Evolutionary conservation across 2,888 invertebrate species (phyloP).

Genomic region (Cephus sareptanus): DNA sequence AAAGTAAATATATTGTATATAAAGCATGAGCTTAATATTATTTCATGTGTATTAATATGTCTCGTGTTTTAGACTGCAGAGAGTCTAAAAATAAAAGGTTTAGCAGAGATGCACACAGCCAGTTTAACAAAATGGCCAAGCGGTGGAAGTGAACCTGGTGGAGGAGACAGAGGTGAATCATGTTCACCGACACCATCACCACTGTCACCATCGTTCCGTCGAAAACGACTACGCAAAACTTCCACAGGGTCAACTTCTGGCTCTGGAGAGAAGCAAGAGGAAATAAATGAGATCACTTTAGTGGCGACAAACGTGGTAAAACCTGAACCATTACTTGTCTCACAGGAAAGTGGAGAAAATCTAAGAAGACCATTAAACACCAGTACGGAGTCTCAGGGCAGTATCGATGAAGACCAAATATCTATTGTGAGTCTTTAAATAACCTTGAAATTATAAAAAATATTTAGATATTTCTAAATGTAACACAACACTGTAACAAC

Average conservation of each 20-base stretch:
- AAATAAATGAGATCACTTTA: constrained; percentile 58
- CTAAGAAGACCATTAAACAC: constrained; percentile 53
- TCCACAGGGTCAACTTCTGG: constrained; percentile 70
- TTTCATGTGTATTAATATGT: constrained; percentile 61
- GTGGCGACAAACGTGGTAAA: constrained; percentile 61
- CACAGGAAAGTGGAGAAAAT: constrained; percentile 51
- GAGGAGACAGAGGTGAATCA: constrained; percentile 57
- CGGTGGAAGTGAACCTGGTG: constrained; percentile 63
- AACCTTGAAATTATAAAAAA: neutral
- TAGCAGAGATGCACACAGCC: constrained; percentile 87
- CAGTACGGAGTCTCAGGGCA: constrained; percentile 59
- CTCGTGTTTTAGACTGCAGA: constrained; percentile 82
- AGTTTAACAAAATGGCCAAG: constrained; percentile 79
- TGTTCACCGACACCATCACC: constrained; percentile 66
- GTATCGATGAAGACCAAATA: constrained; percentile 61
- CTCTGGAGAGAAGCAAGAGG: constrained; percentile 58
- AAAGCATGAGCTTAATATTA: neutral
- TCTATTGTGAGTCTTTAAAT: constrained; percentile 50
- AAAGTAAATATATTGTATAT: constrained; percentile 59
- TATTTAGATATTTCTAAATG: neutral
- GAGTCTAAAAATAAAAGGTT: constrained; percentile 87
- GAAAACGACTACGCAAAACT: constrained; percentile 75
- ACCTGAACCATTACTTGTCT: constrained; percentile 54
- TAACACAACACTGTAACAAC: neutral
- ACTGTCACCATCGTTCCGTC: constrained; percentile 72